Evolutionary conservation across 2,113 vertebrate genomes (phyloP).

Genomic region (Toxostoma redivivum): DNA sequence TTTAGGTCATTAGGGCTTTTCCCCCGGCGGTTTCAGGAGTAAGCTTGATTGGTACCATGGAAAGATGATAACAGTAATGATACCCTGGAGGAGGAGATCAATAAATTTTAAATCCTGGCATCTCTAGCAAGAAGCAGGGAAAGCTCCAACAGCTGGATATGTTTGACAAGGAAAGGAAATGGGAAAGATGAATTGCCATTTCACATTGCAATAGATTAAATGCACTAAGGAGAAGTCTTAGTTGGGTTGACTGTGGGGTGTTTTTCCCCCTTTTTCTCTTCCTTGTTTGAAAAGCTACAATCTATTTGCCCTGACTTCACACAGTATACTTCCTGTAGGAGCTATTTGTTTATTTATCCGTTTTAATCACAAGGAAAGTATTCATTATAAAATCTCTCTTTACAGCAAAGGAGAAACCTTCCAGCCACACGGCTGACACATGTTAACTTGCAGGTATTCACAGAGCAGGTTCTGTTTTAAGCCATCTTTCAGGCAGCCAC

Average conservation of each 20-base stretch:
- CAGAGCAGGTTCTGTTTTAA: conserved; percentile 71
- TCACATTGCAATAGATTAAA: conserved; percentile 43
- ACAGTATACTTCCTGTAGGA: conserved; percentile 46
- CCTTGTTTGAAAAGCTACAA: conserved; percentile 36
- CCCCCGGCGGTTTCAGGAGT: background rate
- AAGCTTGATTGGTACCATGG: background rate
- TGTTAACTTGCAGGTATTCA: conserved; percentile 67
- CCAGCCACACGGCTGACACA: conserved; percentile 62
- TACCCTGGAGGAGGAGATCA: background rate
- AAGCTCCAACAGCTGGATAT: conserved; percentile 47
- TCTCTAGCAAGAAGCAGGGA: background rate
- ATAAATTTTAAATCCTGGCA: background rate
- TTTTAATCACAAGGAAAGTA: conserved; percentile 69
- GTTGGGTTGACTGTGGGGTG: background rate
- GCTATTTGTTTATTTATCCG: conserved; percentile 57
- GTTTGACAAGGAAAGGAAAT: conserved; percentile 54
- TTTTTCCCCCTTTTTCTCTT: background rate
- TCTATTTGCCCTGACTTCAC: conserved; percentile 19
- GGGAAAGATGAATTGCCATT: conserved; percentile 48
- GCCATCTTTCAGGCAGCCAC: conserved; percentile 66
- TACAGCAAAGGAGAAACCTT: conserved; percentile 54
- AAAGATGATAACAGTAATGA: background rate
- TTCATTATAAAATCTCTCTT: conserved; percentile 62
- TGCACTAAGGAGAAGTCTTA: background rate
- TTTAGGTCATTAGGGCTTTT: background rate